These are phyloP conservation scores for Petrolisthes manimaculis DNA, from an alignment of 2,888 invertebrate genomes.

Conservation along the genomic window DNA sequence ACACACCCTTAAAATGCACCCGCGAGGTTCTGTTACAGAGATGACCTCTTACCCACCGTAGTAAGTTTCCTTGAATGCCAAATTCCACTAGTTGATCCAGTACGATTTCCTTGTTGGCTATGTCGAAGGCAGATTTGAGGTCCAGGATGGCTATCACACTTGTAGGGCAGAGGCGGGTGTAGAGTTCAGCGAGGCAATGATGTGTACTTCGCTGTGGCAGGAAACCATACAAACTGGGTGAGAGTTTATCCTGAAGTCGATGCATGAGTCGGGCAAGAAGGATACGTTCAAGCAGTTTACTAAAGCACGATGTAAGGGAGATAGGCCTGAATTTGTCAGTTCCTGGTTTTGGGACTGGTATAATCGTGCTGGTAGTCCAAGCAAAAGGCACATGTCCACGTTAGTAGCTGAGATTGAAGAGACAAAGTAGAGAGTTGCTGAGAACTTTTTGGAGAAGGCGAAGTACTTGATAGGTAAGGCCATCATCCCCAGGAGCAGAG, in stretches of 20 bases:
- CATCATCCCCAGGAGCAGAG: neutral
- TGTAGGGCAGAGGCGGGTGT: too few relatives aligned
- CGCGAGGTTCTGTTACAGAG: too few relatives aligned
- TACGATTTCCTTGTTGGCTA: neutral
- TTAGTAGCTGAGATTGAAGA: neutral
- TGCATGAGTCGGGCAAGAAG: too few relatives aligned
- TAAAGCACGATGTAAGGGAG: conserved; percentile 16
- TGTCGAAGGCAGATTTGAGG: too few relatives aligned
- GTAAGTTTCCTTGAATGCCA: neutral
- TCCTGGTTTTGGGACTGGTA: neutral
- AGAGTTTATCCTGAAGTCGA: too few relatives aligned
- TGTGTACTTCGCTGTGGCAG: too few relatives aligned
- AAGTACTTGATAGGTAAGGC: neutral
- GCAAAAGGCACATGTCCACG: neutral
- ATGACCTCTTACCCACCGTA: neutral
- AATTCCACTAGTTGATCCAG: neutral
- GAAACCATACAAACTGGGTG: too few relatives aligned
- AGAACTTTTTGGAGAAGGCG: neutral
- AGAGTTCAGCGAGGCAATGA: too few relatives aligned
- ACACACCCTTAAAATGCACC: too few relatives aligned
- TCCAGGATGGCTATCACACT: too few relatives aligned
- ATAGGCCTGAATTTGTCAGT: conserved; percentile 1
- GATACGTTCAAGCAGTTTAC: too few relatives aligned
- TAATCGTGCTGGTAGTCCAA: neutral
- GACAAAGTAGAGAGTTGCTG: neutral